Base-by-base conservation (phyloP, 2,113 vertebrate genomes). In the Oreochromis aureus region DNA sequence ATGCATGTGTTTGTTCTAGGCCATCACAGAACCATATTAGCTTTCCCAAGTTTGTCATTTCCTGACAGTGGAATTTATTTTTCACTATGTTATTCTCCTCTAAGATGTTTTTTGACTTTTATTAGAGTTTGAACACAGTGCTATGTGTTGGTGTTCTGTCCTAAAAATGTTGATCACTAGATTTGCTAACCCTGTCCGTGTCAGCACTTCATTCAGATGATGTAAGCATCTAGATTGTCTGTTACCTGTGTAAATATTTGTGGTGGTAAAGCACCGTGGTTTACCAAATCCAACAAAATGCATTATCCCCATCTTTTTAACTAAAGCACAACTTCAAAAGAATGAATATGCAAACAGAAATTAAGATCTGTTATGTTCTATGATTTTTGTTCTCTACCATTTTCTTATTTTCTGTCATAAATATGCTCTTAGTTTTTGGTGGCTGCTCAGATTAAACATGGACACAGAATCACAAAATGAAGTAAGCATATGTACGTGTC, bases 1-100 rank as follows among this genome's bases (percentile, higher is more conserved):
- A 73, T 56, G 81, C 89, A 92, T 90, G 78, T 71, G 87, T 81
- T 66, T 54, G 30, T 87, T 82, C 51, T 78, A 27, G 44, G 82
- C 73, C 30, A 39, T 82, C 76, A 46, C 81, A 44, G 59, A 59
- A 51, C 73, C 73, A 55, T 51, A 79, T 81, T 80, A 51, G 30
- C 53, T 39, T 80, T 19, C 3, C 19, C 41, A 54, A 58, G 22
- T 69, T 22, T 83, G 13, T 61, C 59, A 30, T 76, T 85, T 82
- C 66, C 81, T 89, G 69, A 55, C n/a, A 19, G 27, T 7, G n/a
- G 32, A 59, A 53, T 24, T 36, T 27, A 36, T 39, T 41, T 13
- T 18, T 18, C 3, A 59, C 10, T 39, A 36, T 84, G 16, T 87
- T 44, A 27, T n/a, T 54, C 44, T 86, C 34, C n/a, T 81, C 8